Conservation (phyloP, 2,888 invertebrate species). For the Nipponacmea schrenckii region DNA sequence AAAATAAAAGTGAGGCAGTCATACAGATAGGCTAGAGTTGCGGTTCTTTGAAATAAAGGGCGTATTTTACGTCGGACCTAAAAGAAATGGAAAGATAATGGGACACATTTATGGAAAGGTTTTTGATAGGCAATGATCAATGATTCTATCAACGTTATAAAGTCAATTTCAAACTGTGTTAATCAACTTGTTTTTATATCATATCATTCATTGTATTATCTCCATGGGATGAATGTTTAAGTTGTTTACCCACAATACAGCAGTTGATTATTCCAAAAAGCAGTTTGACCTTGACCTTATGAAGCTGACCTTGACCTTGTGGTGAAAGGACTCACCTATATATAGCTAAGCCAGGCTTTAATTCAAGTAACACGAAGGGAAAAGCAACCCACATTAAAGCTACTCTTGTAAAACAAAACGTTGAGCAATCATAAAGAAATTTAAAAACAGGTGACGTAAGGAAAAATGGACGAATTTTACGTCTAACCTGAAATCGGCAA, state of each 20-base stretch:
- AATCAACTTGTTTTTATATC: too few species aligned
- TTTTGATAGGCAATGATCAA: too few species aligned
- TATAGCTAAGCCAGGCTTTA: slow-evolving; percentile 80
- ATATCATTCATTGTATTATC: too few species aligned
- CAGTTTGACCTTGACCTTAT: too few species aligned
- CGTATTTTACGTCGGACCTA: slow-evolving; percentile 84
- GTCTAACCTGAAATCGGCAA: slow-evolving; percentile 76
- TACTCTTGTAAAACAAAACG: slow-evolving; percentile 84
- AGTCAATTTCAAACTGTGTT: too few species aligned
- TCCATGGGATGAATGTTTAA: too few species aligned
- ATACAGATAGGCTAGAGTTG: slow-evolving; percentile 72
- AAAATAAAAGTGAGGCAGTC: slow-evolving; percentile 83
- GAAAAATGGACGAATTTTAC: slow-evolving; percentile 83
- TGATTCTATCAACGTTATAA: too few species aligned
- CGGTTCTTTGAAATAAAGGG: slow-evolving; percentile 76
- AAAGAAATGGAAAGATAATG: slow-evolving; percentile 22
- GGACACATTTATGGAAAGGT: neutral
- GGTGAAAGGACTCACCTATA: slow-evolving; percentile 76
- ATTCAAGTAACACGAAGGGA: slow-evolving; percentile 90
- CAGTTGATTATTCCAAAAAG: too few species aligned
- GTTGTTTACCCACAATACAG: too few species aligned
- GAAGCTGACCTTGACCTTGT: too few species aligned
- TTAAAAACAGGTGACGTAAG: slow-evolving; percentile 44
- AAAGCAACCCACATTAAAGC: slow-evolving; percentile 90
- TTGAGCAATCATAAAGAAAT: slow-evolving; percentile 81